phyloP scores from a whole-genome alignment of 2,888 invertebrate species.

The Papilio demoleus region DNA sequence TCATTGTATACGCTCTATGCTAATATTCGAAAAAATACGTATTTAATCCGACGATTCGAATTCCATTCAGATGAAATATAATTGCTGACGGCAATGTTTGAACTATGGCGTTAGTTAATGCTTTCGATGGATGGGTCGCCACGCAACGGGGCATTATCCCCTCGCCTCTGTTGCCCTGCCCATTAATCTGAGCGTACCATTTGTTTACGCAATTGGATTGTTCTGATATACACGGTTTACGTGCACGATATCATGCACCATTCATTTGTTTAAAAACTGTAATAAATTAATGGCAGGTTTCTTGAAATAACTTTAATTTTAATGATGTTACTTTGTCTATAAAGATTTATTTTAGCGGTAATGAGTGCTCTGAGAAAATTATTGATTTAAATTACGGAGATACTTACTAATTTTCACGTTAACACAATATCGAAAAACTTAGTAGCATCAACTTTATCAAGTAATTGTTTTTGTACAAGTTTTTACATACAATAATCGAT shows the following conservation, averaged over 20 bases:
- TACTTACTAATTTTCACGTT: too few relatives aligned
- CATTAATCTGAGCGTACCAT: slow-evolving; percentile 20
- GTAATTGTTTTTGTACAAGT: slow-evolving; percentile 29
- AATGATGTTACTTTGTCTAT: too few relatives aligned
- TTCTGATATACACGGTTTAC: not conserved
- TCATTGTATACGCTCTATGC: slow-evolving; percentile 30
- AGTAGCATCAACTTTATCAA: too few relatives aligned
- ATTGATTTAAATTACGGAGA: too few relatives aligned
- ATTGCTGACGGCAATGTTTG: slow-evolving; percentile 20
- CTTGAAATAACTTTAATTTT: not conserved
- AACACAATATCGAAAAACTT: too few relatives aligned
- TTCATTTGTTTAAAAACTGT: not conserved
- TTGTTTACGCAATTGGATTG: slow-evolving; percentile 16
- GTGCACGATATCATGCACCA: not conserved
- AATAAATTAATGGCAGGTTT: not conserved
- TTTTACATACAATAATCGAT: slow-evolving; percentile 43
- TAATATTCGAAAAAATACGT: slow-evolving; percentile 41
- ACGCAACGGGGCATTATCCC: slow-evolving; percentile 37
- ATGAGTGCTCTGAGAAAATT: too few relatives aligned
- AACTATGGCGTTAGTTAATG: slow-evolving; percentile 36
- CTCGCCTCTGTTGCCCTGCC: slow-evolving; percentile 6
- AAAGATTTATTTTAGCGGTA: too few relatives aligned
- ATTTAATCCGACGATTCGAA: slow-evolving; percentile 8
- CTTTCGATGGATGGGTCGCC: slow-evolving; percentile 30
- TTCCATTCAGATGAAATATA: slow-evolving; percentile 20